Percentiles rank a stretch among this genome's conserved stretches.
Conservation (phyloP, 2,113 vertebrate genomes). For the Lophochroa leadbeateri region DNA sequence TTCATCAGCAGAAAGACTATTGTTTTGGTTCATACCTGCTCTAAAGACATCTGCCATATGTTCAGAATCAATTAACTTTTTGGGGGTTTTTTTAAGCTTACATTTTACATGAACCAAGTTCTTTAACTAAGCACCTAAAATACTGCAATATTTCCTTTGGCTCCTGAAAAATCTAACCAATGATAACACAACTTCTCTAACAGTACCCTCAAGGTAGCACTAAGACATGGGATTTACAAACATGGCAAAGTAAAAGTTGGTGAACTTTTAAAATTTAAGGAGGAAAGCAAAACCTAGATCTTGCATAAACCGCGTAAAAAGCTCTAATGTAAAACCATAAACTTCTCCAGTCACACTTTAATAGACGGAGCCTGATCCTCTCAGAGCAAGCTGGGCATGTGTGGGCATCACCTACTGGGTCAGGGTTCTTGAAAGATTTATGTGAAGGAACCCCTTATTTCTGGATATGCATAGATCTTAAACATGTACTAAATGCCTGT, state of each 20-base stretch:
- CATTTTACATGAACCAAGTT: not conserved
- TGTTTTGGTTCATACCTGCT: not conserved
- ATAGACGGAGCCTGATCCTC: not conserved
- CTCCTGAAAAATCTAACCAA: not conserved
- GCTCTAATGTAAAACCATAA: not conserved
- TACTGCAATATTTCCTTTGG: not conserved
- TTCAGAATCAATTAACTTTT: not conserved
- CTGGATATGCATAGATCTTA: rapidly evolving
- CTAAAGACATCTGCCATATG: not conserved
- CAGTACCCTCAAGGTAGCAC: not conserved
- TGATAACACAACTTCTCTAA: not conserved
- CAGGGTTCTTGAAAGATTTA: not conserved
- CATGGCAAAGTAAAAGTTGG: not conserved
- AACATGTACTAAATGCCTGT: rapidly evolving
- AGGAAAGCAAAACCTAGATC: not conserved
- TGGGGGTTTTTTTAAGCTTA: not conserved
- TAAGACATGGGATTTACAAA: not conserved
- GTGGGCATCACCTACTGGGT: not conserved
- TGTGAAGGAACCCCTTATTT: not conserved
- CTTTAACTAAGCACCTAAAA: not conserved
- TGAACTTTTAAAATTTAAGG: not conserved
- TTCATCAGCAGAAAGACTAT: not conserved
- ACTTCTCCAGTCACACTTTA: not conserved
- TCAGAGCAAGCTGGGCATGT: not conserved
- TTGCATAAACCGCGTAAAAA: not conserved